Conservation (phyloP, 2,797 vertebrate genomes). For the Tachyglossus aculeatus region DNA sequence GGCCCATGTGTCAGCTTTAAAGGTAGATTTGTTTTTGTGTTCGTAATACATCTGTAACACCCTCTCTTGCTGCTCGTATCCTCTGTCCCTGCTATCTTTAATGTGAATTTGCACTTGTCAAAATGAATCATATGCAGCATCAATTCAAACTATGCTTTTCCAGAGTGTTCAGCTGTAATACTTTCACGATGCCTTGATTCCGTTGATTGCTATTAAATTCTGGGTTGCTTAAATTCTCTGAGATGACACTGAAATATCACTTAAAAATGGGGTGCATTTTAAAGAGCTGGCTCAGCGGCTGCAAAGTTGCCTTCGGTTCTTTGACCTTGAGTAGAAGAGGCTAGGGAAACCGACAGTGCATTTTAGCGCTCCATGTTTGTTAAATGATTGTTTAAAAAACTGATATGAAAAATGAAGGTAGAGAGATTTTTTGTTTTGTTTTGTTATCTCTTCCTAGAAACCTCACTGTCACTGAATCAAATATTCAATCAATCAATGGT, state of each 20-base stretch:
- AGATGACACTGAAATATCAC: conserved; percentile 71
- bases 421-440: neutral
- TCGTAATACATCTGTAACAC: conserved; percentile 76
- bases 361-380: no score
- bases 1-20: conserved; percentile 48
- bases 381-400: conserved; percentile 38
- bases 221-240: conserved; percentile 74
- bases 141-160: conserved; percentile 76
- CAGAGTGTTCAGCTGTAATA: conserved; percentile 71
- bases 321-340: conserved; percentile 37
- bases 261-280: conserved; percentile 74
- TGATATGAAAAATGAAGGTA: conserved; percentile 20
- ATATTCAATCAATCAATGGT: no score
- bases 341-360: conserved; percentile 39
- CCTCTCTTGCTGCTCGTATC: conserved; percentile 62
- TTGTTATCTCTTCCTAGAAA: neutral
- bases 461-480: no score
- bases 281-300: no score
- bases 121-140: conserved; percentile 79
- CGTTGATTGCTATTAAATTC: conserved; percentile 79
- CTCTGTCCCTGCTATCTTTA: conserved; percentile 73
- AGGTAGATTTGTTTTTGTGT: conserved; percentile 69
- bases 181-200: conserved; percentile 76
- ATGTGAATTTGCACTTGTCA: conserved; percentile 79
- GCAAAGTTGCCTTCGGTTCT: conserved; percentile 37